Percentiles rank a stretch among this genome's conserved stretches.
phyloP scores from a whole-genome alignment of 2,113 vertebrate species.

The Phyllostomus hastatus region DNA sequence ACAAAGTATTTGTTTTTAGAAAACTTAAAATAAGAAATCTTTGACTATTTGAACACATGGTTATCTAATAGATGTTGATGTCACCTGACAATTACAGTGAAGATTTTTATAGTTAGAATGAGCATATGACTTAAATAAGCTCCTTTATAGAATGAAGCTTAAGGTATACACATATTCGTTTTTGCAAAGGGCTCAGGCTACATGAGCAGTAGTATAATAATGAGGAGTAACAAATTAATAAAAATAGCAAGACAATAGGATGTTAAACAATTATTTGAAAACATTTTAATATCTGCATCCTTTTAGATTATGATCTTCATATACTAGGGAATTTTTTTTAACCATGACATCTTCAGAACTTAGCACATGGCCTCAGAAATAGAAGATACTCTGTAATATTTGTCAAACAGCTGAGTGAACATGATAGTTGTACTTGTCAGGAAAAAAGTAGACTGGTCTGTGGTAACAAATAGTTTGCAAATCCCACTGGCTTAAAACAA shows the following conservation, averaged over 20 bases:
- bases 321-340: neutral
- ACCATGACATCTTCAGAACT: neutral
- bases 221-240: neutral
- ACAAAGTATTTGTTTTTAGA: neutral
- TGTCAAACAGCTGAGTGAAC: neutral
- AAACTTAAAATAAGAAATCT: neutral
- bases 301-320: neutral
- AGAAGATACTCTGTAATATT: neutral
- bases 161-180: neutral
- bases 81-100: neutral
- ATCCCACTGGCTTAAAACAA: neutral
- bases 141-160: neutral
- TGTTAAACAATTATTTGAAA: neutral
- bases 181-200: neutral
- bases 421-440: neutral
- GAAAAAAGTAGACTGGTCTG: neutral
- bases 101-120: neutral
- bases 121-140: neutral
- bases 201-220: neutral
- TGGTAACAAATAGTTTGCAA: neutral
- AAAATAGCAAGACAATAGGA: neutral
- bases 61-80: neutral
- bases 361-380: neutral
- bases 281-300: neutral
- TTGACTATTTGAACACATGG: neutral